Evolutionary conservation across 1,140 invertebrate genomes (phyloP).

Genomic region (Cyrtorhinus lividipennis): DNA sequence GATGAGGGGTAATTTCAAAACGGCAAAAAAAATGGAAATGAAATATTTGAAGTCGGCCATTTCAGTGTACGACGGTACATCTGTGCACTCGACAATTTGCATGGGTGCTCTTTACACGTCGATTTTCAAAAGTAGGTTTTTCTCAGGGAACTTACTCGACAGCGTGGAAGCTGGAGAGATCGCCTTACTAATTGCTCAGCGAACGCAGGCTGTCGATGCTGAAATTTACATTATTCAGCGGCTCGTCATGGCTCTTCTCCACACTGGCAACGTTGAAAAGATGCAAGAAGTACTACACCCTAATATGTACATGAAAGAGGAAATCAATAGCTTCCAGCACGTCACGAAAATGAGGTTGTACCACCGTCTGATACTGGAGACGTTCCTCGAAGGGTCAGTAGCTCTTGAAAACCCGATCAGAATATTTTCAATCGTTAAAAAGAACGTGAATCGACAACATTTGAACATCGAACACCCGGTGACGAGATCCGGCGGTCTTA

Average conservation of each 20-base stretch:
- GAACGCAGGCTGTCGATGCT: neutral
- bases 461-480: conserved; percentile 4
- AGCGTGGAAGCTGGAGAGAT: neutral
- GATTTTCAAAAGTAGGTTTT: conserved; percentile 10
- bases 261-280: conserved; percentile 4
- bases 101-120: conserved; percentile 6
- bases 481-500: neutral
- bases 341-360: conserved; percentile 5
- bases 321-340: neutral
- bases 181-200: neutral
- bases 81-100: neutral
- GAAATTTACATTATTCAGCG: conserved; percentile 3
- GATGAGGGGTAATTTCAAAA: neutral
- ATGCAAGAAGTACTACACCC: conserved; percentile 1
- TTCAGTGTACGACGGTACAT: neutral
- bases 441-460: conserved; percentile 1
- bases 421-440: neutral
- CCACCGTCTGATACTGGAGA: conserved; percentile 2
- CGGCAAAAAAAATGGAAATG: neutral
- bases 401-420: neutral
- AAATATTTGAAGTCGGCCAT: neutral
- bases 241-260: neutral
- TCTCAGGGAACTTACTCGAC: neutral
- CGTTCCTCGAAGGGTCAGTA: neutral
- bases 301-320: conserved; percentile 8